Base-by-base conservation (phyloP, 2,888 invertebrate species). In the Pachliopta kotzebuea region DNA sequence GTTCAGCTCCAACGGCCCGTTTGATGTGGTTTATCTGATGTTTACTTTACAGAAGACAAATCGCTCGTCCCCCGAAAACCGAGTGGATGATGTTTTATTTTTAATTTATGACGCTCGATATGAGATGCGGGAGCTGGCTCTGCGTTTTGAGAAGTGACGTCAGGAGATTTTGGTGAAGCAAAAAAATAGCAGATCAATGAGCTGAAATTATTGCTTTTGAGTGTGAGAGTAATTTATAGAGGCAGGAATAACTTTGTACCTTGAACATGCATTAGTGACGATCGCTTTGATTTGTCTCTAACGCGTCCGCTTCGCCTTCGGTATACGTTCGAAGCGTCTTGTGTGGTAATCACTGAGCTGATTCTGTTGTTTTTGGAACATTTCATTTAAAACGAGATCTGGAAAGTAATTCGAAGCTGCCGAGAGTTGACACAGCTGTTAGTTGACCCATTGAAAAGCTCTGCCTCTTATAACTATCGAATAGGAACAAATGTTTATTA, bases 21-120 rank as follows among this genome's bases (percentile, higher is more conserved):
- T 88, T 90, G 88, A 88, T 86, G 85, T 88, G 81, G 80, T 77
- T 73, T 74, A 79, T 78, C 74, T 76, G 70, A 72, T 84, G 84
- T 87, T 87, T 85, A 83, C 81, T 78, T 83, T 80, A 68, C 71
- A 74, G 73, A 83, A 86, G 86, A 87, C 85, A 85, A 85, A 86
- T 85, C 78, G 80, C 72, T 70, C 70, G 70, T 70, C 67, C 57
- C n/a, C 63, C 45, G 55, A 67, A 37, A 56, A 64, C 68, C 67
- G 67, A 67, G 62, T 67, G 63, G 66, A 67, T 67, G 56, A 57
- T 62, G 23, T 67, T 67, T 69, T 69, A 70, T 69, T 74, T 73
- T 71, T 67, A 66, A 65, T 68, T 67, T 64, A 62, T 68, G 66
- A 68, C 59, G 67, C 56, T 57, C 50, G 24, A 49, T 67, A 60